Conservation (phyloP, 2,113 vertebrate species). For the Oriolus oriolus region DNA sequence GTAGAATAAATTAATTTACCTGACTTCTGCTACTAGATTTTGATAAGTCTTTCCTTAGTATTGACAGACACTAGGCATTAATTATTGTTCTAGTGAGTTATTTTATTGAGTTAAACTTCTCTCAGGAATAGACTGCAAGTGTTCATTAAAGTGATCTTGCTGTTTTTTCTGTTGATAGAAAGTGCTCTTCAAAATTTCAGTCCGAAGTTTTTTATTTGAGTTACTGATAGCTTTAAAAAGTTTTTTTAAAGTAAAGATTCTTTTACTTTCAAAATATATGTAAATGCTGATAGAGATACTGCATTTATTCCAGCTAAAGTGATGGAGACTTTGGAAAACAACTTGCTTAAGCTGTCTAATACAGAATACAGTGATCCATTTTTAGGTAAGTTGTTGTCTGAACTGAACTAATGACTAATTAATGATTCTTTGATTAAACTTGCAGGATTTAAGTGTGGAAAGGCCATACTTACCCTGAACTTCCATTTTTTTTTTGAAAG, state of each 20-base stretch:
- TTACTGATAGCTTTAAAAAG: background rate
- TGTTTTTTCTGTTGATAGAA: background rate
- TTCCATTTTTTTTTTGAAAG: background rate
- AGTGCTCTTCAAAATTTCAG: background rate
- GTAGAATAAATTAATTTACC: background rate
- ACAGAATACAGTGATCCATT: conserved; percentile 70
- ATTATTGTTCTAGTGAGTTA: background rate
- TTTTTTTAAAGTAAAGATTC: background rate
- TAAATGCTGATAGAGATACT: background rate
- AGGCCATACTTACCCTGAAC: background rate
- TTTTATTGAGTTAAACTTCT: background rate
- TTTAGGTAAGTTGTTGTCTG: conserved; percentile 68
- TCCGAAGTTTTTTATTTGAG: background rate
- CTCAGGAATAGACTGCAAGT: background rate
- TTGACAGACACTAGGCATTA: background rate
- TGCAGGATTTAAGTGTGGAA: background rate
- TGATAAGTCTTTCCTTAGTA: background rate
- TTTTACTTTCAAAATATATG: background rate
- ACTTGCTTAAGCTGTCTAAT: conserved; percentile 69
- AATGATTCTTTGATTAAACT: background rate
- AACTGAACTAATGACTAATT: background rate
- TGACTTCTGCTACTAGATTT: background rate
- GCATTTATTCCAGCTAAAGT: conserved; percentile 59
- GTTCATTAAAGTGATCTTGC: background rate
- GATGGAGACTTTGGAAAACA: conserved; percentile 68